These are phyloP conservation scores for Scaptomyza montana DNA, from an alignment of 1,140 invertebrate genomes.

Conservation along the genomic window DNA sequence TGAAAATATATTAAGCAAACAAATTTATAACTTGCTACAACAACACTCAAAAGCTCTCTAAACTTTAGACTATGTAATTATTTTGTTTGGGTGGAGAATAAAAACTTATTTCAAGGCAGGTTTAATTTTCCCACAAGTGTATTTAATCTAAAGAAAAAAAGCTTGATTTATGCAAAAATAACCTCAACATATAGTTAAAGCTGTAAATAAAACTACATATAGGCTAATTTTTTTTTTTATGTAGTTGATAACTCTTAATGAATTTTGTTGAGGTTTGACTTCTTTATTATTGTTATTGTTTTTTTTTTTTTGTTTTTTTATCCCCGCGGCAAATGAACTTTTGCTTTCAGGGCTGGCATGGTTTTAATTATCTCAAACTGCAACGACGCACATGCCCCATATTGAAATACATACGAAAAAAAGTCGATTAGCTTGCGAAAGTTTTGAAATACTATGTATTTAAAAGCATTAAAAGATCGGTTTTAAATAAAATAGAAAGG, in stretches of 20 bases:
- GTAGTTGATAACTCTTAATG: too few species aligned
- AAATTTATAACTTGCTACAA: too few species aligned
- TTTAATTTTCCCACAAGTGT: not conserved
- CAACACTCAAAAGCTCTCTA: not conserved
- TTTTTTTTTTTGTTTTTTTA: not conserved
- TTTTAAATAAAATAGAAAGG: too few species aligned
- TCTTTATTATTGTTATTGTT: not conserved
- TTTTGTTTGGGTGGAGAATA: constrained; percentile 1
- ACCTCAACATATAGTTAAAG: too few species aligned
- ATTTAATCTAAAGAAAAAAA: not conserved
- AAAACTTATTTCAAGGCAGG: not conserved
- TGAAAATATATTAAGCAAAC: not conserved
- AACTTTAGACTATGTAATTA: not conserved
- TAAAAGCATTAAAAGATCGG: too few species aligned
- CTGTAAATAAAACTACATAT: too few species aligned
- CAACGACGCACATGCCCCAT: constrained; percentile 52
- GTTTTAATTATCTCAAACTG: constrained; percentile 55
- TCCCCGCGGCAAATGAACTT: constrained; percentile 39
- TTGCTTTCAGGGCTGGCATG: constrained; percentile 58
- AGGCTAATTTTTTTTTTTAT: too few species aligned
- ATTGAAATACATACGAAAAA: constrained; percentile 1
- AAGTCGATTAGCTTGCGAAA: too few species aligned
- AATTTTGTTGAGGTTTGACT: too few species aligned
- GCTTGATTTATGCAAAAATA: not conserved
- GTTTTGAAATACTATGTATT: too few species aligned